Conservation (phyloP, 1,140 invertebrate genomes). For the Araneus ventricosus region DNA sequence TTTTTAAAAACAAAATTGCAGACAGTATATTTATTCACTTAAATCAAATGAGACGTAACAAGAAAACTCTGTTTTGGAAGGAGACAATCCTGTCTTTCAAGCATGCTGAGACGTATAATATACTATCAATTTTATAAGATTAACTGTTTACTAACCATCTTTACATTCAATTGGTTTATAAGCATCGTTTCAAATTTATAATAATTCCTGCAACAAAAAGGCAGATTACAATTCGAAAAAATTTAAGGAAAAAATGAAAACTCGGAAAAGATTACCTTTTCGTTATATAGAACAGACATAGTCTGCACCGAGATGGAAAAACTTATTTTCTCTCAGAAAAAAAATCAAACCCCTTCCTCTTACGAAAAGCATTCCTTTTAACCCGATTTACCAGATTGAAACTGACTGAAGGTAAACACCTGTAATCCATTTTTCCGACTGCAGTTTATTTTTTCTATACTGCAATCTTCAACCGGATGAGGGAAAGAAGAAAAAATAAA, state of each 20-base stretch:
- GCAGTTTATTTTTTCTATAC: neutral
- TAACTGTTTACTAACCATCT: no score
- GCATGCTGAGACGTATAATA: no score
- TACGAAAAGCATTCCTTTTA: slow-evolving; percentile 54
- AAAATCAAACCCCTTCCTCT: neutral
- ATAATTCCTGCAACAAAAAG: no score
- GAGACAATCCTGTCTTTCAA: no score
- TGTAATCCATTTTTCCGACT: slow-evolving; percentile 63
- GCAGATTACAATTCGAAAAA: neutral
- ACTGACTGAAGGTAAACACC: slow-evolving; percentile 63
- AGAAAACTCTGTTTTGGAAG: no score
- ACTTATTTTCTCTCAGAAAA: neutral
- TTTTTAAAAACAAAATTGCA: no score
- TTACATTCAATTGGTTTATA: no score
- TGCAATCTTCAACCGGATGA: neutral
- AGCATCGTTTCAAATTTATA: no score
- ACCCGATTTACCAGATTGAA: slow-evolving; percentile 65
- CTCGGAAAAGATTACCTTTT: neutral
- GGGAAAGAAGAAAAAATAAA: neutral
- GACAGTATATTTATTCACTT: no score
- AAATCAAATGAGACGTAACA: no score
- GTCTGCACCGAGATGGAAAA: neutral
- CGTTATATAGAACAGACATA: neutral
- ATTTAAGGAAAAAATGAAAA: neutral
- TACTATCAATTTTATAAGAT: no score